Conservation (phyloP, 2,797 vertebrate genomes). For the Prunella strophiata region DNA sequence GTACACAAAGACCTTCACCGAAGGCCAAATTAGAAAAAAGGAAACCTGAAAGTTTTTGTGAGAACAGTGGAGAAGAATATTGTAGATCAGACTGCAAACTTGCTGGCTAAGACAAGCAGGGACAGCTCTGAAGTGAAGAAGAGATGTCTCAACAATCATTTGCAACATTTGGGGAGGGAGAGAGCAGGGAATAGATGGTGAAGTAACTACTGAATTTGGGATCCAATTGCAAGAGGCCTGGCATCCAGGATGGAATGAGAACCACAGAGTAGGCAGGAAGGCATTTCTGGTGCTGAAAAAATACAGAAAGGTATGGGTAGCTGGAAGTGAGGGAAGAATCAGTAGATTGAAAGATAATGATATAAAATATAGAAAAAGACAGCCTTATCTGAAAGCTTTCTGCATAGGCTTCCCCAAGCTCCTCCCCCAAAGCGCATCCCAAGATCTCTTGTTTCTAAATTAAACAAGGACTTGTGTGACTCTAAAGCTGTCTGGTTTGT, state of each 20-base stretch:
- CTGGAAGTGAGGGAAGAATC: background rate
- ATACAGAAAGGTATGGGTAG: background rate
- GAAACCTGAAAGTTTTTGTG: background rate
- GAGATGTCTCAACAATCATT: background rate
- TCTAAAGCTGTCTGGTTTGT: background rate
- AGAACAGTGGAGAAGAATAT: background rate
- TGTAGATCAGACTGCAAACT: background rate
- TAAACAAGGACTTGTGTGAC: background rate
- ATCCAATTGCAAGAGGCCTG: background rate
- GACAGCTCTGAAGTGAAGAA: background rate
- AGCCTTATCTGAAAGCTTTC: background rate
- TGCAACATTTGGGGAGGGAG: background rate
- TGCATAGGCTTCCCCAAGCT: background rate
- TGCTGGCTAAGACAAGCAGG: background rate
- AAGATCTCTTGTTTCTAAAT: background rate
- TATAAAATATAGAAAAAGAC: background rate
- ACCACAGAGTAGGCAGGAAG: background rate
- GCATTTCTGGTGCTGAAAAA: background rate
- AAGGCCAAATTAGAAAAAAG: background rate
- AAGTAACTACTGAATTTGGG: background rate
- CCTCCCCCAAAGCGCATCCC: background rate
- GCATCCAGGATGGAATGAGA: background rate
- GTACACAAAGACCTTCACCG: background rate
- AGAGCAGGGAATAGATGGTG: background rate
- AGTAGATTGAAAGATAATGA: background rate